A percentile compares a stretch with the other conserved stretches of the same genome.
These are phyloP conservation scores for Mallotus villosus DNA, from an alignment of 2,797 vertebrate species.

Conservation along the genomic window DNA sequence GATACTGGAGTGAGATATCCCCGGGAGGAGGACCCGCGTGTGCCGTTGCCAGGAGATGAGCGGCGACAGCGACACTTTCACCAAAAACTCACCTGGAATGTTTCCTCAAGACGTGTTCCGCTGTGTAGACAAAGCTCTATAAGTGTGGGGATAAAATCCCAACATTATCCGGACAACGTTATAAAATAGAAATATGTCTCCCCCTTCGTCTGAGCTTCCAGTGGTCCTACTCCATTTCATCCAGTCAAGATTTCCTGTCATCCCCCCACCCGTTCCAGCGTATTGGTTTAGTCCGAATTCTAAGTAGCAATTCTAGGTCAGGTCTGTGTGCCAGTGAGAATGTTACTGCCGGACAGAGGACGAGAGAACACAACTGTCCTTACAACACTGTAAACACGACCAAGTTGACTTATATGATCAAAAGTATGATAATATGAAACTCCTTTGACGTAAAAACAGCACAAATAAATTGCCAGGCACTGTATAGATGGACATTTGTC, in stretches of 20 bases:
- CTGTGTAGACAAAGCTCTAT: slow-evolving; percentile 40
- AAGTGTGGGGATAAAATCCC: slow-evolving; percentile 59
- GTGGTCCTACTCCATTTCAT: slow-evolving; percentile 78
- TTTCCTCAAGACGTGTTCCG: slow-evolving; percentile 31
- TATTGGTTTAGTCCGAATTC: slow-evolving; percentile 78
- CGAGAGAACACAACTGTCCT: slow-evolving; percentile 39
- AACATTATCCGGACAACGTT: slow-evolving; percentile 71
- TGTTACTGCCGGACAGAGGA: slow-evolving; percentile 60
- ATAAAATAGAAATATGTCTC: slow-evolving; percentile 70
- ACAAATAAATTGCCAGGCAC: not conserved
- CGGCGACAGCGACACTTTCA: slow-evolving; percentile 61
- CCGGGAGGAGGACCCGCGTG: slow-evolving; percentile 78
- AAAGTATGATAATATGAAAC: not conserved
- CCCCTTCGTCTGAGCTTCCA: slow-evolving; percentile 70
- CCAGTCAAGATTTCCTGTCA: slow-evolving; percentile 76
- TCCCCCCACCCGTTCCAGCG: slow-evolving; percentile 45
- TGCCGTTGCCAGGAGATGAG: slow-evolving; percentile 75
- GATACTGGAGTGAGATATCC: slow-evolving; percentile 77
- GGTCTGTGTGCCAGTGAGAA: slow-evolving; percentile 76
- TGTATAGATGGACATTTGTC: not conserved
- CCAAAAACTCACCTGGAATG: slow-evolving; percentile 66
- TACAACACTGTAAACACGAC: slow-evolving; percentile 25
- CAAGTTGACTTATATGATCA: not conserved
- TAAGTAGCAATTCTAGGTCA: slow-evolving; percentile 84
- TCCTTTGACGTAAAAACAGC: not conserved